These are phyloP conservation scores for Nycticebus coucang DNA, from an alignment of 2,113 vertebrate genomes.

Conservation along the genomic window DNA sequence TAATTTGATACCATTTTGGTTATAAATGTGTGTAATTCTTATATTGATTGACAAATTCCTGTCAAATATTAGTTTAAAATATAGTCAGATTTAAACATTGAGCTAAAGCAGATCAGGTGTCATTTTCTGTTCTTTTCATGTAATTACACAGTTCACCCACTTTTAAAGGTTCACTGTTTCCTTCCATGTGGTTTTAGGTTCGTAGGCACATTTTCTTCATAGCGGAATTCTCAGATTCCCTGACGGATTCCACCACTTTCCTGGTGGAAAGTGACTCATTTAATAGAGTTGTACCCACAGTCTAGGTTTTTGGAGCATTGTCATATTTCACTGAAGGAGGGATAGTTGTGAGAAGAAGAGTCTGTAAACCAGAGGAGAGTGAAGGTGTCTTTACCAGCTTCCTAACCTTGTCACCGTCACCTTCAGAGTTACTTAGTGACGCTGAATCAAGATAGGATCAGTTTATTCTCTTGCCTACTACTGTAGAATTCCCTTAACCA, in stretches of 20 bases:
- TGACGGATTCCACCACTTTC: too few relatives aligned
- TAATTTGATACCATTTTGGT: conserved; percentile 15
- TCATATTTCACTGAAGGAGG: conserved; percentile 5
- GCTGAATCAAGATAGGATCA: conserved; percentile 11
- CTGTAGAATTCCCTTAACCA: conserved; percentile 21
- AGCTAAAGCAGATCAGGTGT: background rate
- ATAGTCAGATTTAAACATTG: conserved; percentile 37
- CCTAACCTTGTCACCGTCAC: conserved; percentile 20
- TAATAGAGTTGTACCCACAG: background rate
- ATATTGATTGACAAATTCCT: conserved; percentile 12
- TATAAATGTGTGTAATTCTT: background rate
- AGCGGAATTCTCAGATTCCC: conserved; percentile 24
- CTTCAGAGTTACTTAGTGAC: conserved; percentile 30
- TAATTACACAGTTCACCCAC: conserved; percentile 20
- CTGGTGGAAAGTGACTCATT: conserved; percentile 39
- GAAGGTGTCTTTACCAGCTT: background rate
- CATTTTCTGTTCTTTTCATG: conserved; percentile 1
- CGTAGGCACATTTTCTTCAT: background rate
- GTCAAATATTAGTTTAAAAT: conserved; percentile 28
- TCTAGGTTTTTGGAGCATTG: background rate
- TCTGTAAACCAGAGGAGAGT: conserved; percentile 9
- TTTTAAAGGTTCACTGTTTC: conserved; percentile 43
- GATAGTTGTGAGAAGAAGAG: background rate
- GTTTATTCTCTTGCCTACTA: background rate
- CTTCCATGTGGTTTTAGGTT: background rate